Evolutionary conservation across 1,140 invertebrate genomes (phyloP).

Genomic region (Drosophila micromelanica): DNA sequence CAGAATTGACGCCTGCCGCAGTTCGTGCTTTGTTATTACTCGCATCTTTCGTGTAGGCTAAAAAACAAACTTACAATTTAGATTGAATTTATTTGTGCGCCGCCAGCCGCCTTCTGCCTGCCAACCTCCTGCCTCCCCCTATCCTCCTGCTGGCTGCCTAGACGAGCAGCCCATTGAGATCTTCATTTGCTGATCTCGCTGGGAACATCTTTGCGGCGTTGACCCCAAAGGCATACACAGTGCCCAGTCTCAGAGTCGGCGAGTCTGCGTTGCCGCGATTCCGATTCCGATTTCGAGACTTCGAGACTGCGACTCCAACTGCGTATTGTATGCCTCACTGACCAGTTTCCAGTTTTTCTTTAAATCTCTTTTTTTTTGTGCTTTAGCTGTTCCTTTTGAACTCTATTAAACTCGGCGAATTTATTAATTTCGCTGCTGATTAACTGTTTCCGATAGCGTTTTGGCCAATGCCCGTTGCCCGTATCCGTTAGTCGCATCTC

Average conservation of each 20-base stretch:
- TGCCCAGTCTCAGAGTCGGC: conserved; percentile 4
- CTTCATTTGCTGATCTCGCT: conserved; percentile 83
- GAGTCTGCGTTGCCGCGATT: not conserved
- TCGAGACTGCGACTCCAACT: conserved; percentile 38
- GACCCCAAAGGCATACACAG: conserved; percentile 70
- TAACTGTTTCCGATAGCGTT: conserved; percentile 76
- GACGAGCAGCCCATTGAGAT: conserved; percentile 81
- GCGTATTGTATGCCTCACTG: conserved; percentile 55
- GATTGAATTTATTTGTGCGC: conserved; percentile 83
- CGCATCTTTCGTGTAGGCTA: conserved; percentile 53
- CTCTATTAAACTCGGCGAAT: conserved; percentile 81
- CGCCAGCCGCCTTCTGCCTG: conserved; percentile 24
- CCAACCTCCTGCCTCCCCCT: not conserved
- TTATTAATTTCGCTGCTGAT: conserved; percentile 82
- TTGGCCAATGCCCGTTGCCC: conserved; percentile 60
- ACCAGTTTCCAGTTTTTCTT: conserved; percentile 34
- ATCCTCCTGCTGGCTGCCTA: conserved; percentile 49
- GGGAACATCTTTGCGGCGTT: conserved; percentile 81
- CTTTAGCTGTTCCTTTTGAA: conserved; percentile 65
- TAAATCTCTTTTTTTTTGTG: conserved; percentile 41
- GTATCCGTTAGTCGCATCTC: conserved; percentile 72
- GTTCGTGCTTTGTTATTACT: conserved; percentile 37
- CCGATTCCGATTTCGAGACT: conserved; percentile 22
- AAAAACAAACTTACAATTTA: conserved; percentile 84
- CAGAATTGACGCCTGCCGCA: not conserved